A percentile compares a stretch with the other conserved stretches of the same genome.
Evolutionary conservation across 2,888 invertebrate species (phyloP).

Genomic region (Andrena fulva): DNA sequence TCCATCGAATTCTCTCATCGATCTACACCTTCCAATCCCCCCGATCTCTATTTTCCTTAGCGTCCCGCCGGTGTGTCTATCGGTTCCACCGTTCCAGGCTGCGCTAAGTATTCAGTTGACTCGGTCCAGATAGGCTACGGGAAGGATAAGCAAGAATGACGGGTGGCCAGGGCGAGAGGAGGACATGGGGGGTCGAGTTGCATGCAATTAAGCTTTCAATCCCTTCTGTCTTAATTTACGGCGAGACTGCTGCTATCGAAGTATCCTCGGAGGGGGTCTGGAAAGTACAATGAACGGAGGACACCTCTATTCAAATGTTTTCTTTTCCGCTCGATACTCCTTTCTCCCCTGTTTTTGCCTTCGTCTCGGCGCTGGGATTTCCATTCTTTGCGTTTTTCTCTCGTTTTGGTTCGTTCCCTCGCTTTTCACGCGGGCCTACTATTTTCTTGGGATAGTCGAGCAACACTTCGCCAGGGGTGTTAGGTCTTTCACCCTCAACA

Average conservation of each 20-base stretch:
- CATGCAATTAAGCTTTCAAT: conserved; percentile 81
- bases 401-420: neutral
- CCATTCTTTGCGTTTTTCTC: neutral
- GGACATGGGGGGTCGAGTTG: conserved; percentile 64
- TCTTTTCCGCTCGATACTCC: conserved; percentile 47
- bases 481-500: neutral
- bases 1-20: conserved; percentile 20
- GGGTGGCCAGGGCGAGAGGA: neutral
- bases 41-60: neutral
- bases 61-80: conserved; percentile 18
- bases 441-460: neutral
- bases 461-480: neutral
- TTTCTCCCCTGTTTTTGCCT: conserved; percentile 14
- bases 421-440: neutral
- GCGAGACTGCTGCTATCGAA: conserved; percentile 69
- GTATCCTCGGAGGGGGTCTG: conserved; percentile 42
- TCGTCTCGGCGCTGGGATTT: neutral
- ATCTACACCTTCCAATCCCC: neutral
- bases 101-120: conserved; percentile 41
- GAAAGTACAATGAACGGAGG: conserved; percentile 42
- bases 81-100: conserved; percentile 15
- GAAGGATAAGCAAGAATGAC: conserved; percentile 29
- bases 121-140: conserved; percentile 12
- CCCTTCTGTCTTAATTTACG: conserved; percentile 75
- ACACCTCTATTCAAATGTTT: conserved; percentile 70